phyloP scores from a whole-genome alignment of 2,113 vertebrate genomes.

The Empidonax alnorum region DNA sequence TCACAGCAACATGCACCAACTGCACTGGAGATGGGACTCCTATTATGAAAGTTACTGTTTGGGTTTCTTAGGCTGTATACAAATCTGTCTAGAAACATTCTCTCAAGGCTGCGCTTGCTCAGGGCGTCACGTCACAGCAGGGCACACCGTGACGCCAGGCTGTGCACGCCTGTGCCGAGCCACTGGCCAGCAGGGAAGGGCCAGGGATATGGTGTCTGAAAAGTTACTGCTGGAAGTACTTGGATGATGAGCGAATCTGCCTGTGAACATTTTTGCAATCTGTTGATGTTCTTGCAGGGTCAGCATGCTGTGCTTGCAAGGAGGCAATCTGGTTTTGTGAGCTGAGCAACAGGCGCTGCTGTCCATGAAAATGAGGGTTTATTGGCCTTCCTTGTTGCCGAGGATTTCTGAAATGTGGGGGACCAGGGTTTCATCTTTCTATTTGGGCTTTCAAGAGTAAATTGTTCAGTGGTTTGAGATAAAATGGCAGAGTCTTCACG shows the following conservation, averaged over 20 bases:
- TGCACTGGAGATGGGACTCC: conserved; percentile 2
- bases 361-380: not conserved
- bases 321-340: not conserved
- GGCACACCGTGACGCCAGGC: not conserved
- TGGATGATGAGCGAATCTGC: not conserved
- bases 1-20: conserved; percentile 61
- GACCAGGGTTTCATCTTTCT: not conserved
- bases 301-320: not conserved
- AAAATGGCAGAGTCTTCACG: not conserved
- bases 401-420: not conserved
- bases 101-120: not conserved
- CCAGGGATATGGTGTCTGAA: not conserved
- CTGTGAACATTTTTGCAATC: conserved; percentile 12
- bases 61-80: conserved; percentile 47
- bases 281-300: not conserved
- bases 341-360: not conserved
- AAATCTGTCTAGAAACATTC: conserved; percentile 36
- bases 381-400: not conserved
- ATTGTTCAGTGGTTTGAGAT: not conserved
- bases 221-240: conserved; percentile 33
- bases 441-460: not conserved
- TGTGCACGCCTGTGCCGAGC: not conserved
- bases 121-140: not conserved
- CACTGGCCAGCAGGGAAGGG: not conserved
- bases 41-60: conserved; percentile 62